These are phyloP conservation scores for Daubentonia madagascariensis DNA, from an alignment of 2,113 vertebrate species.

Conservation along the genomic window DNA sequence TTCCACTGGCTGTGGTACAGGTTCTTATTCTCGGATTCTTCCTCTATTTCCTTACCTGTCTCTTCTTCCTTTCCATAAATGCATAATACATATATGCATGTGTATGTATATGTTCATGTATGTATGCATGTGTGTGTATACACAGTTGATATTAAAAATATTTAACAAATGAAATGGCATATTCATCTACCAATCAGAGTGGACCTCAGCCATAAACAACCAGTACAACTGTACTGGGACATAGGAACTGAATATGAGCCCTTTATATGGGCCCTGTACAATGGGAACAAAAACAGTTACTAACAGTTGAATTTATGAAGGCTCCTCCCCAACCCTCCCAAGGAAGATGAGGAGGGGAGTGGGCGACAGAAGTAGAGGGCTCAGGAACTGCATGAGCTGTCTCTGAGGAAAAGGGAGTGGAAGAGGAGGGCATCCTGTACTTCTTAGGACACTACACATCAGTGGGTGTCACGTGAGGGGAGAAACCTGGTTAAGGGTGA, in stretches of 20 bases:
- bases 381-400: not conserved
- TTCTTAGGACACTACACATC: not conserved
- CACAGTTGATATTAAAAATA: not conserved
- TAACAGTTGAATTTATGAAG: not conserved
- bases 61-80: not conserved
- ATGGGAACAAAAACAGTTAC: not conserved
- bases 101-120: not conserved
- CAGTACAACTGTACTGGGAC: not conserved
- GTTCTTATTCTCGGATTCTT: not conserved
- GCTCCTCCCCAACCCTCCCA: not conserved
- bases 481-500: not conserved
- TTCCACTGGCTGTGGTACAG: not conserved
- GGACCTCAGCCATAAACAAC: not conserved
- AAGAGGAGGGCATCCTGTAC: not conserved
- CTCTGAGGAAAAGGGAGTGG: not conserved
- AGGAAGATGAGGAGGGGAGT: not conserved
- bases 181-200: not conserved
- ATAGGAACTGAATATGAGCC: not conserved
- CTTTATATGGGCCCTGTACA: not conserved
- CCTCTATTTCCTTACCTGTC: slow-evolving; percentile 13
- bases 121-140: not conserved
- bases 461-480: no score
- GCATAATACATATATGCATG: not conserved
- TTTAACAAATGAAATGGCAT: not conserved
- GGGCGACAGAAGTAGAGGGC: not conserved